These are phyloP conservation scores for Thomomys bottae DNA, from an alignment of 2,113 vertebrate genomes.

Conservation along the genomic window DNA sequence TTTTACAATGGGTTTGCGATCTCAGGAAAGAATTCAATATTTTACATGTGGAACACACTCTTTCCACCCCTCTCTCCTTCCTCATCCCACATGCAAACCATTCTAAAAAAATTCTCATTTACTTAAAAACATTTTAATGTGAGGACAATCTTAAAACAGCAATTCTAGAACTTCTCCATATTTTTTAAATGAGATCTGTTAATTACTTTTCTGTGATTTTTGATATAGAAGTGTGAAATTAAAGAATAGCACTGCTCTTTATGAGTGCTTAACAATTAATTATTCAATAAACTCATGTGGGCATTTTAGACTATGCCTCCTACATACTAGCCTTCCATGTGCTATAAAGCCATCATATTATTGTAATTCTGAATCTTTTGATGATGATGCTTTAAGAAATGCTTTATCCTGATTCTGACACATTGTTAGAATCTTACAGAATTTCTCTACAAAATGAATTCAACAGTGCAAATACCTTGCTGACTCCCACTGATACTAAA, in stretches of 20 bases:
- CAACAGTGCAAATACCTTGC: neutral
- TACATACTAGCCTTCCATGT: slow-evolving; percentile 38
- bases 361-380: neutral
- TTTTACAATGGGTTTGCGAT: neutral
- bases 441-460: slow-evolving; percentile 34
- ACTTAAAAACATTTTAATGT: slow-evolving; percentile 32
- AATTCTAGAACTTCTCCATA: neutral
- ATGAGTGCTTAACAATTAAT: neutral
- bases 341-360: neutral
- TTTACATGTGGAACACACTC: neutral
- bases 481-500: neutral
- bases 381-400: slow-evolving; percentile 14
- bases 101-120: neutral
- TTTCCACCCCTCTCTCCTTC: neutral
- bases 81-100: neutral
- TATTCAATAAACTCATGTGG: neutral
- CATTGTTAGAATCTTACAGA: slow-evolving; percentile 55
- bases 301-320: neutral
- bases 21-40: neutral
- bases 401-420: slow-evolving; percentile 33
- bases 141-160: neutral
- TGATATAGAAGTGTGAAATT: neutral
- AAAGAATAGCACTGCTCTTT: no score
- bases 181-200: neutral
- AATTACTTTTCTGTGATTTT: slow-evolving; percentile 26